Evolutionary conservation across 2,797 vertebrate genomes (phyloP).

Genomic region (Avahi laniger): DNA sequence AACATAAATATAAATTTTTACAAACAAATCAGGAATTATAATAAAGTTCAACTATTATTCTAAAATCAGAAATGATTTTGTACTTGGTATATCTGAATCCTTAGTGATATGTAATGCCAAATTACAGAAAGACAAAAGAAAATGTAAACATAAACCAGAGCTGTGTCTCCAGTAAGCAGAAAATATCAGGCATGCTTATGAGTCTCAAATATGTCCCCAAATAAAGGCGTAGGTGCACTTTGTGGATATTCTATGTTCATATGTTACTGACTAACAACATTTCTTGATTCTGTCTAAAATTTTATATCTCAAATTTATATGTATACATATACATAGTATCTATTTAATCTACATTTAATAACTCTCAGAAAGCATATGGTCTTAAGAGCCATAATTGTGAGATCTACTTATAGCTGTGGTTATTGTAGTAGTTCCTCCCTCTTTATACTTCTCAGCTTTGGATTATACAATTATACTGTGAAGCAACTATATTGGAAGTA

Average conservation of each 20-base stretch:
- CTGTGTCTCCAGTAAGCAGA: conserved; percentile 12
- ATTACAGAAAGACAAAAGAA: not conserved
- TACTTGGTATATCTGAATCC: not conserved
- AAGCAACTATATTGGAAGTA: not conserved
- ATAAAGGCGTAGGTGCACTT: not conserved
- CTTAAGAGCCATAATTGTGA: not conserved
- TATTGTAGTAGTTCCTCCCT: not conserved
- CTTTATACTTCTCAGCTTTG: not conserved
- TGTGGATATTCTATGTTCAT: not conserved
- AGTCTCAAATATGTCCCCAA: not conserved
- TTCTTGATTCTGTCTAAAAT: not conserved
- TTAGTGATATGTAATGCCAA: not conserved
- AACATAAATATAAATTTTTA: conserved; percentile 25
- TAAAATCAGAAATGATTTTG: conserved; percentile 48
- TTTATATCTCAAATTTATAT: not conserved
- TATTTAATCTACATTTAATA: not conserved
- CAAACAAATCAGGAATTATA: conserved; percentile 30
- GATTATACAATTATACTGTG: not conserved
- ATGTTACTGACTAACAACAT: not conserved
- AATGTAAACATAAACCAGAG: not conserved
- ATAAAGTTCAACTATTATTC: not conserved
- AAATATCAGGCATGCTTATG: not conserved
- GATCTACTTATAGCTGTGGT: not conserved
- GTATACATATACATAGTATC: not conserved
- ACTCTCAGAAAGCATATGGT: not conserved